Conservation (phyloP, 2,113 vertebrate genomes). For the Microcebus murinus region DNA sequence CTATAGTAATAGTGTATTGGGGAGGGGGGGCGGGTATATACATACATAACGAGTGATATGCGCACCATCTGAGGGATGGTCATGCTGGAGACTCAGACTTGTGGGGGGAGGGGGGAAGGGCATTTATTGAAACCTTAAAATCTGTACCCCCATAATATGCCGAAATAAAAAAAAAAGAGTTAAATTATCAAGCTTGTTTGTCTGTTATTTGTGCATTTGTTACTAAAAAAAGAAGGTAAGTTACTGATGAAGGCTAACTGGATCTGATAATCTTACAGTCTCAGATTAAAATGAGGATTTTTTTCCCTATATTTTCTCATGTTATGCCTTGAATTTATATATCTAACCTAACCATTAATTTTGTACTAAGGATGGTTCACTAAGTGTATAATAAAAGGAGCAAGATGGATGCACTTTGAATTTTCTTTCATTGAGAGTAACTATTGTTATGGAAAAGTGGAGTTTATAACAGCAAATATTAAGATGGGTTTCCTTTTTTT, state of each 20-base stretch:
- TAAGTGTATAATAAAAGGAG: conserved; percentile 66
- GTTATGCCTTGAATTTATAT: conserved; percentile 66
- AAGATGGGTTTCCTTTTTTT: conserved; percentile 43
- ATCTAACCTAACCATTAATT: conserved; percentile 71
- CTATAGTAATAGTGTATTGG: no score
- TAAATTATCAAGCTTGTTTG: conserved; percentile 39
- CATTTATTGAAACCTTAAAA: no score
- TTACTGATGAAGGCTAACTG: conserved; percentile 72
- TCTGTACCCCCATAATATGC: no score
- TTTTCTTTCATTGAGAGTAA: conserved; percentile 61
- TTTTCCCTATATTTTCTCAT: conserved; percentile 72
- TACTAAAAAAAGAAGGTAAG: neutral
- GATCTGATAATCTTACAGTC: neutral
- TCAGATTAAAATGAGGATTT: conserved; percentile 28
- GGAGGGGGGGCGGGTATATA: no score
- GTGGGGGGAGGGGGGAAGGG: no score
- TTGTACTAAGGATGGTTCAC: conserved; percentile 69
- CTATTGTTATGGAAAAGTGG: conserved; percentile 30
- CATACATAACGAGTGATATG: no score
- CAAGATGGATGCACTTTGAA: conserved; percentile 59
- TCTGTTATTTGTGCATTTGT: neutral
- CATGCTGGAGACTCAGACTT: no score
- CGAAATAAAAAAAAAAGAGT: neutral
- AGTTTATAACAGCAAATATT: conserved; percentile 29
- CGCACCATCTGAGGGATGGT: no score